Percentiles rank a stretch among this genome's conserved stretches.
These are phyloP conservation scores for Criorhina ranunculi DNA, from an alignment of 2,888 invertebrate species.

Conservation along the genomic window DNA sequence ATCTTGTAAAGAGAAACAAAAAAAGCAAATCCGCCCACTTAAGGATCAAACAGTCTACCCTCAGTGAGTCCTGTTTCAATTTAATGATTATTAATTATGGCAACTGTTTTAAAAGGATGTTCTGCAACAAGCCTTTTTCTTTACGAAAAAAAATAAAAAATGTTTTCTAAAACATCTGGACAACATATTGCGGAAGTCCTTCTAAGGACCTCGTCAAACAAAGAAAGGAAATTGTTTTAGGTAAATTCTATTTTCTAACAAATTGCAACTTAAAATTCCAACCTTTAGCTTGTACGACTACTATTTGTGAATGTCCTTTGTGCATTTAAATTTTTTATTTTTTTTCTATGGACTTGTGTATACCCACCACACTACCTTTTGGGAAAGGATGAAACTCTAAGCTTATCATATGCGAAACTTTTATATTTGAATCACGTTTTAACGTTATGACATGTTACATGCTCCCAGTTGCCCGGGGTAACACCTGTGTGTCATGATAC, in stretches of 20 bases:
- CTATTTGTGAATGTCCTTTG: constrained; percentile 62
- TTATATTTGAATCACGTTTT: constrained; percentile 74
- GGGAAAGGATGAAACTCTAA: constrained; percentile 2
- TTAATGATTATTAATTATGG: constrained; percentile 76
- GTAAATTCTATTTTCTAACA: constrained; percentile 3
- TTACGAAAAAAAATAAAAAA: too few relatives aligned
- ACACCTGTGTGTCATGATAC: constrained; percentile 69
- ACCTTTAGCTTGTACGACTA: constrained; percentile 36
- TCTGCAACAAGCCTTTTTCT: constrained; percentile 56
- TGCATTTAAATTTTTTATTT: constrained; percentile 65
- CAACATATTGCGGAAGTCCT: constrained; percentile 58
- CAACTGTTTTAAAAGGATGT: constrained; percentile 55
- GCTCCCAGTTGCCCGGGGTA: constrained; percentile 50
- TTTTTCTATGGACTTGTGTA: constrained; percentile 15
- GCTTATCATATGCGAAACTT: constrained; percentile 58
- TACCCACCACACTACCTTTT: not conserved
- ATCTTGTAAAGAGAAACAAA: constrained; percentile 25
- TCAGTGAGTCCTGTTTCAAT: constrained; percentile 60
- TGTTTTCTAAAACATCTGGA: constrained; percentile 50
- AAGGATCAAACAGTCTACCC: constrained; percentile 55
- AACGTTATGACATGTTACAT: constrained; percentile 75
- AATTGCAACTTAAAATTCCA: constrained; percentile 67
- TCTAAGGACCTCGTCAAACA: not conserved
- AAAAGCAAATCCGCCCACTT: constrained; percentile 66
- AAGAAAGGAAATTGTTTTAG: constrained; percentile 14